Percentiles rank a stretch among this genome's conserved stretches.
Conservation (phyloP, 2,797 vertebrate species). For the Clarias fuscus region DNA sequence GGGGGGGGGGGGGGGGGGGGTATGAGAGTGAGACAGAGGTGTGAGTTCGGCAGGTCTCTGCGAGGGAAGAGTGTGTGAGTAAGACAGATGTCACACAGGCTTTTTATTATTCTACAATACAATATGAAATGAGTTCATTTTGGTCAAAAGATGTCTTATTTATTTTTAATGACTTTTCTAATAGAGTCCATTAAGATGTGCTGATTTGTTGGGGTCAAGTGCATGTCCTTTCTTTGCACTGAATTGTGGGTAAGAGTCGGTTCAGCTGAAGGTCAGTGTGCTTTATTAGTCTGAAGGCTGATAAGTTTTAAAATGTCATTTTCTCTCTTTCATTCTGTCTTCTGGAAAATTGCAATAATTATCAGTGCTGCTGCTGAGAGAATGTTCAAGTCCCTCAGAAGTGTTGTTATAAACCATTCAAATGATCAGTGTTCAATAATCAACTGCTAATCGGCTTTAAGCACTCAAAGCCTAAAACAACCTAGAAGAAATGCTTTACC, state of each 20-base stretch:
- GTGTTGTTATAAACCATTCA: slow-evolving; percentile 4
- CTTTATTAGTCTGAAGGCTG: slow-evolving; percentile 8
- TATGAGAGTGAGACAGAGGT: not conserved
- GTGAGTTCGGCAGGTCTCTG: slow-evolving; percentile 53
- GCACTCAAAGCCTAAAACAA: not conserved
- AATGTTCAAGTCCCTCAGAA: not conserved
- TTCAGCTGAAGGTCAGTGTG: slow-evolving; percentile 45
- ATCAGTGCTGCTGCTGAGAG: slow-evolving; percentile 31
- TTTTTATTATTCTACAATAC: slow-evolving; percentile 33
- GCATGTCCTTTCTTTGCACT: slow-evolving; percentile 31
- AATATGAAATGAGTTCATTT: slow-evolving; percentile 55
- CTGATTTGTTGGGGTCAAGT: slow-evolving; percentile 45
- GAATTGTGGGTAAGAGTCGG: slow-evolving; percentile 39
- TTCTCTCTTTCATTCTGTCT: slow-evolving; percentile 19
- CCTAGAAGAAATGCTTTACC: not conserved
- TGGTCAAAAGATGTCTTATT: slow-evolving; percentile 49
- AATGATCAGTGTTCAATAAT: slow-evolving; percentile 3
- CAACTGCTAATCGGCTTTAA: not conserved
- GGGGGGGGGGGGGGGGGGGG: no score
- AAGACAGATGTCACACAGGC: slow-evolving; percentile 16
- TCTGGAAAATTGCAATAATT: slow-evolving; percentile 13
- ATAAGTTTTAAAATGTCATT: slow-evolving; percentile 18
- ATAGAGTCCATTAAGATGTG: slow-evolving; percentile 58
- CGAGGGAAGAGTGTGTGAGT: slow-evolving; percentile 24
- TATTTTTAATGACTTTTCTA: slow-evolving; percentile 51